Conservation (phyloP, 2,113 vertebrate genomes). For the Hyperoodon ampullatus region DNA sequence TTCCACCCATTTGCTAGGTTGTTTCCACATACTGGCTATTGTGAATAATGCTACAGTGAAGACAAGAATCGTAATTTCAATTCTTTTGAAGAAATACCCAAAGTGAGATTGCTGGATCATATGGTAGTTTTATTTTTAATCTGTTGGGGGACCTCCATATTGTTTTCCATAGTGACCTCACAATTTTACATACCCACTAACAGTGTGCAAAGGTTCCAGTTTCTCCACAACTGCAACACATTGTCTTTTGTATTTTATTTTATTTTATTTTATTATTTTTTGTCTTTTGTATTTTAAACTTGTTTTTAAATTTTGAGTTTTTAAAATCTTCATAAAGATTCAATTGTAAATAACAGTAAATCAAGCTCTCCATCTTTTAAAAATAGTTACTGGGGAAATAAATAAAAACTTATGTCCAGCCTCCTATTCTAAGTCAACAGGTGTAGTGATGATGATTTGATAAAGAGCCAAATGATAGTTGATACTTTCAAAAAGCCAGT, state of each 20-base stretch:
- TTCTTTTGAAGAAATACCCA: neutral
- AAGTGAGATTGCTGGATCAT: neutral
- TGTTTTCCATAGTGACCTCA: neutral
- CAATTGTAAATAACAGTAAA: neutral
- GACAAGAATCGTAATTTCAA: neutral
- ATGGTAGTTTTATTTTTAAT: neutral
- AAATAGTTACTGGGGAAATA: neutral
- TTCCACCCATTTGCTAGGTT: neutral
- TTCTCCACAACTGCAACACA: neutral
- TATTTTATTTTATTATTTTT: neutral
- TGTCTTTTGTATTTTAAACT: neutral
- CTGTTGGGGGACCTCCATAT: neutral
- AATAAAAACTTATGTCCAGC: neutral
- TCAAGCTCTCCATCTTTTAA: neutral
- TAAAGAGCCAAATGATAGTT: neutral
- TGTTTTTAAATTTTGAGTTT: constrained; percentile 7
- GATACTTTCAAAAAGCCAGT: neutral
- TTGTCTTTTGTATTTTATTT: neutral
- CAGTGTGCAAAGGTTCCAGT: neutral
- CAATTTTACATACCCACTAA: neutral
- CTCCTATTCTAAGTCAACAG: neutral
- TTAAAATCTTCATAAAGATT: neutral
- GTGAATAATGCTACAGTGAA: neutral
- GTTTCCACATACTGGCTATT: neutral
- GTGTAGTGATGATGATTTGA: neutral